Percentiles rank a stretch among this genome's conserved stretches.
phyloP scores from a whole-genome alignment of 2,797 vertebrate genomes.

The Trachurus trachurus region DNA sequence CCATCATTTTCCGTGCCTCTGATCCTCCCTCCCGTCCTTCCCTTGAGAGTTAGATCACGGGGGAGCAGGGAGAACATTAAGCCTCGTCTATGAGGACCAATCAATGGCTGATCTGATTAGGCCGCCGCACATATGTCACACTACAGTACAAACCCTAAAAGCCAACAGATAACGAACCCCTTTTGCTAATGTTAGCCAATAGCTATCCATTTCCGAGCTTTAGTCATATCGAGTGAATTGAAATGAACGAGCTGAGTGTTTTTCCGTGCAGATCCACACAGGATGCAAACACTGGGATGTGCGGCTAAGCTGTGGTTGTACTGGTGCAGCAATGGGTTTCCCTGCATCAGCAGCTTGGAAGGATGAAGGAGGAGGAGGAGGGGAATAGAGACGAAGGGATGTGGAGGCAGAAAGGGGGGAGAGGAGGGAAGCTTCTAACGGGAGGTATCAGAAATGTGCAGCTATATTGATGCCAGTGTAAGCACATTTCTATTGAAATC shows the following conservation, averaged over 20 bases:
- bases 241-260: constrained; percentile 40
- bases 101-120: constrained; percentile 80
- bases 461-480: constrained; percentile 76
- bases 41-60: constrained; percentile 55
- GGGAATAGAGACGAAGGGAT: constrained; percentile 30
- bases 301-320: constrained; percentile 50
- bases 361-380: constrained; percentile 54
- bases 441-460: constrained; percentile 74
- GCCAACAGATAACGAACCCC: constrained; percentile 58
- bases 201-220: constrained; percentile 60
- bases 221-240: constrained; percentile 40
- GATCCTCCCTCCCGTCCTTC: constrained; percentile 24
- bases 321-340: constrained; percentile 72
- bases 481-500: constrained; percentile 81
- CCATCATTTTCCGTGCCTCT: constrained; percentile 13
- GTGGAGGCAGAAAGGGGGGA: constrained; percentile 38
- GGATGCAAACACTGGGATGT: constrained; percentile 43
- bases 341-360: constrained; percentile 79
- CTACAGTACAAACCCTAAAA: constrained; percentile 59
- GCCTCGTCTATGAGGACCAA: constrained; percentile 58
- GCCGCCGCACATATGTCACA: constrained; percentile 60
- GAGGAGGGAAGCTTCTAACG: constrained; percentile 50
- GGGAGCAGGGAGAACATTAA: constrained; percentile 59
- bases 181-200: constrained; percentile 59
- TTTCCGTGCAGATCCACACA: constrained; percentile 43